phyloP scores from a whole-genome alignment of 2,888 invertebrate genomes.

The Thymelicus sylvestris region DNA sequence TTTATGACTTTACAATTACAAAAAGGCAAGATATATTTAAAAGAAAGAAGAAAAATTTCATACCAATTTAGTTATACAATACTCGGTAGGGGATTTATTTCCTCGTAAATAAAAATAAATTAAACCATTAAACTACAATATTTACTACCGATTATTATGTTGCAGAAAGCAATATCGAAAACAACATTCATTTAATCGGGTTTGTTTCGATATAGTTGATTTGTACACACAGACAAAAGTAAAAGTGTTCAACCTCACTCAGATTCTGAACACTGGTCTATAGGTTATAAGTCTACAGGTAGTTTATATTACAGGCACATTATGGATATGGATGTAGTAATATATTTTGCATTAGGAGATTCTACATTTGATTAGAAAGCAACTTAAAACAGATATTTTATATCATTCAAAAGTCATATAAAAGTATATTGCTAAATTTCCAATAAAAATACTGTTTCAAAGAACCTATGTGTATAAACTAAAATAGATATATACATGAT shows the following conservation, averaged over 20 bases:
- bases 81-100: constrained; percentile 10
- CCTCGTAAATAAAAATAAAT: not conserved
- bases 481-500: too few species aligned
- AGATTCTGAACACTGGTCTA: not conserved
- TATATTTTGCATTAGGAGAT: too few species aligned
- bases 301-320: not conserved
- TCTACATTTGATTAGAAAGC: too few species aligned
- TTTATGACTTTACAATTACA: constrained; percentile 1
- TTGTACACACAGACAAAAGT: not conserved
- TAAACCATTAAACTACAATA: not conserved
- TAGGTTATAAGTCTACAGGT: not conserved
- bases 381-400: too few species aligned
- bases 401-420: too few species aligned
- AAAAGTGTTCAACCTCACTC: constrained; percentile 11
- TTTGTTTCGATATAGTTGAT: not conserved
- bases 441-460: too few species aligned
- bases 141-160: not conserved
- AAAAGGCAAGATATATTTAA: constrained; percentile 8
- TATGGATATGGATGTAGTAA: not conserved
- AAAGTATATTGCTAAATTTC: too few species aligned
- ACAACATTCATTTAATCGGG: constrained; percentile 2
- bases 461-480: too few species aligned
- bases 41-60: too few species aligned
- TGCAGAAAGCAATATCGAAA: not conserved
- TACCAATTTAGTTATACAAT: not conserved